Evolutionary conservation across 2,113 vertebrate species (phyloP), one percentile per base, ranked within the genome.

Genomic region (Gobiocypris rarus): DNA sequence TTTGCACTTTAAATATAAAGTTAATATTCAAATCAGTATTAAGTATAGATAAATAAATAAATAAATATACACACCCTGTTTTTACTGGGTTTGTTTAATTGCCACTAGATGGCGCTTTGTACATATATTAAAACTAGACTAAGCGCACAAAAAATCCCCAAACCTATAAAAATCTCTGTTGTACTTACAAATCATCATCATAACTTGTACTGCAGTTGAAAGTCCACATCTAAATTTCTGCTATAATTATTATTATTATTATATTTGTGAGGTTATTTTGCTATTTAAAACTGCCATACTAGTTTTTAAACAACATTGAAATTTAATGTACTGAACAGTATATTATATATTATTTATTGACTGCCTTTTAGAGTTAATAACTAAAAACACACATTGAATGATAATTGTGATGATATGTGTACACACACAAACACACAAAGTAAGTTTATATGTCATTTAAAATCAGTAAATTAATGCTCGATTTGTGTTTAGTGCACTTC

Each of bases 81-180:
- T 5, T 31, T 19, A 22, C 9, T 11, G 19, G 2, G 24, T 41
- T 76, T n/a, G 41, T 13, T 71, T 24, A 45, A 52, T 75, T 26
- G n/a, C 76, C 76, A 79, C 76, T 26, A 79, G 76, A 63, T 79
- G 76, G 56, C 54, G 56, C 76, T 61, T 59, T 58, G 52, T 6
- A 5, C 31, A 1, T 48, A 74, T 69, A 17, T 69, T 67, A 38
- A n/a, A 69, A 22, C 65, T 22, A 69, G 65, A 19, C 17, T 22
- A 69, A 38, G 17, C 10, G 17, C 65, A 38, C 31, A 19, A 7
- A 69, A 65, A 69, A 67, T 3, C 28, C 14, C 28, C 3, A 65
- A 65, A 15, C 59, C 26, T 8, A 65, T 9, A 67, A 45, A 14
- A 28, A 28, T 31, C 59, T 31, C 14, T 9, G 3, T 34, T 34